Conservation (phyloP, 2,113 vertebrate species). For the Corythornis cristatus region DNA sequence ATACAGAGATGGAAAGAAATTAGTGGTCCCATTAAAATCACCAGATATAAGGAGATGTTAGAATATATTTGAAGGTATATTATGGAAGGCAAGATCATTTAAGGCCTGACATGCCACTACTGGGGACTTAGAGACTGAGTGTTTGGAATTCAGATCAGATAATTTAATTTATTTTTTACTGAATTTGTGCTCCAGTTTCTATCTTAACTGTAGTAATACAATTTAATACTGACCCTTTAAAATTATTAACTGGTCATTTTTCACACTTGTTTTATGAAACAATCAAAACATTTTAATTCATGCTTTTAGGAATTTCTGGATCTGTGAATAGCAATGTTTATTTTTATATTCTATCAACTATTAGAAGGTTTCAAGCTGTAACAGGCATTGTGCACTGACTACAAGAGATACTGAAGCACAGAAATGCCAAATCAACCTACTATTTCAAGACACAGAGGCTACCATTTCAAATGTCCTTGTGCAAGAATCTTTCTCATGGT, state of each 20-base stretch:
- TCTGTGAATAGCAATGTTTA: constrained; percentile 34
- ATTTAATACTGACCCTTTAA: constrained; percentile 18
- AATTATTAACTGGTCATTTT: constrained; percentile 43
- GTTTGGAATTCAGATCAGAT: not conserved
- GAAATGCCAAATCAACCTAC: not conserved
- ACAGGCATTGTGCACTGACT: not conserved
- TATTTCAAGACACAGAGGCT: not conserved
- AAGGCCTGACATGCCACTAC: not conserved
- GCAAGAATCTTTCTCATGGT: not conserved
- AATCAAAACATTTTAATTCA: constrained; percentile 55
- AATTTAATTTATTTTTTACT: not conserved
- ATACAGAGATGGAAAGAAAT: not conserved
- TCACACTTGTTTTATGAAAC: constrained; percentile 37
- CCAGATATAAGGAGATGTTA: not conserved
- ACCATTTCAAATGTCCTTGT: not conserved
- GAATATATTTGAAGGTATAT: not conserved
- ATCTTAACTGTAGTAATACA: not conserved
- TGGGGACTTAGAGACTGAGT: not conserved
- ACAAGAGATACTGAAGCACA: not conserved
- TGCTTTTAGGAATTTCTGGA: constrained; percentile 3
- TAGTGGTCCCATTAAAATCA: not conserved
- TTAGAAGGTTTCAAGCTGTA: constrained; percentile 24
- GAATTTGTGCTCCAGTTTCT: not conserved
- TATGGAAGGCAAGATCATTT: not conserved
- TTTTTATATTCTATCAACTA: constrained; percentile 41